Percentiles rank a stretch among this genome's conserved stretches.
These are phyloP conservation scores for Cepaea hortensis DNA, from an alignment of 2,888 invertebrate species.

Conservation along the genomic window DNA sequence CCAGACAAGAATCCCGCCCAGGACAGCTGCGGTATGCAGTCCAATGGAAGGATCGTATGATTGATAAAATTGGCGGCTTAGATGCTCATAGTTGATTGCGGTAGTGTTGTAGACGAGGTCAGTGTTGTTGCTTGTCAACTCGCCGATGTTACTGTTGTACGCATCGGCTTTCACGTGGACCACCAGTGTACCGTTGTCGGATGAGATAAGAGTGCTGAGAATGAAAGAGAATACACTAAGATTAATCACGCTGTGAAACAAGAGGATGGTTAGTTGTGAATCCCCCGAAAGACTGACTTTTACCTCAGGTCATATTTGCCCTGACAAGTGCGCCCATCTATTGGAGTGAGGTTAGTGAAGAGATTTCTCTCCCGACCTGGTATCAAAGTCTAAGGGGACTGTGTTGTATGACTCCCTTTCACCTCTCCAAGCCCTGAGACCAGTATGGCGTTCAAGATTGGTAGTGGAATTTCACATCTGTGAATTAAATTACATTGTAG, in stretches of 20 bases:
- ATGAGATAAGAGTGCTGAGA: conserved; percentile 19
- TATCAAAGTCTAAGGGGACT: no score
- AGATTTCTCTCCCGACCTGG: no score
- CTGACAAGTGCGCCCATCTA: no score
- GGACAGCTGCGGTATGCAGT: conserved; percentile 63
- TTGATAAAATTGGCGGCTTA: conserved; percentile 55
- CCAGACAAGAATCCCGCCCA: conserved; percentile 62
- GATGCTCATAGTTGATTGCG: conserved; percentile 41
- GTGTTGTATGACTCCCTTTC: no score
- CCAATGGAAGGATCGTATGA: conserved; percentile 64
- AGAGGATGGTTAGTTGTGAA: no score
- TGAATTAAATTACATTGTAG: no score
- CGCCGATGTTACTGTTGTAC: conserved; percentile 17
- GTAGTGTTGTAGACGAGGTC: conserved; percentile 15
- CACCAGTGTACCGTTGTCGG: conserved; percentile 21
- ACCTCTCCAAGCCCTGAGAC: no score
- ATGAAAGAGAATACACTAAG: not conserved
- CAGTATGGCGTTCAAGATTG: no score
- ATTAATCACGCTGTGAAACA: no score
- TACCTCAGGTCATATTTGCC: no score
- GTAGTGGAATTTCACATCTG: no score
- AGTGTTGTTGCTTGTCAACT: conserved; percentile 21
- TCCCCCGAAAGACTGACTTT: not conserved
- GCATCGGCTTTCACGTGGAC: conserved; percentile 12
- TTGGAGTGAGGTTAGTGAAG: no score